Percentiles rank a stretch among this genome's conserved stretches.
phyloP scores from a whole-genome alignment of 2,797 vertebrate genomes.

The Monodelphis domestica region DNA sequence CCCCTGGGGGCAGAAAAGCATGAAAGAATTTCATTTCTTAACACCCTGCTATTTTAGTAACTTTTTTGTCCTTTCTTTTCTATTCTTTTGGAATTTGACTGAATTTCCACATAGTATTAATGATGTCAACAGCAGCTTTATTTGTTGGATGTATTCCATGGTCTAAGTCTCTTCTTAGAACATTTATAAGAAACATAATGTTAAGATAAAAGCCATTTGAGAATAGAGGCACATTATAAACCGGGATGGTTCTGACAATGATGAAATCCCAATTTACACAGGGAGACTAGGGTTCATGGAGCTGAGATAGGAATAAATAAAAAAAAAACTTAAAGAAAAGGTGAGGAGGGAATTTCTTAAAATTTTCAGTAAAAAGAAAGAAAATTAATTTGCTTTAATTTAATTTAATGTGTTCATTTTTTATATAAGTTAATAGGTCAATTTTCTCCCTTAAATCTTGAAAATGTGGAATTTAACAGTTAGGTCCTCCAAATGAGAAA shows the following conservation, averaged over 20 bases:
- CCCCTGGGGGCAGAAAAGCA: not conserved
- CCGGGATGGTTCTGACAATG: not conserved
- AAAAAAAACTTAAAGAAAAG: not conserved
- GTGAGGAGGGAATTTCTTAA: not conserved
- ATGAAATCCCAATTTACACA: not conserved
- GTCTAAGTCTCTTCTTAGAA: slow-evolving; percentile 48
- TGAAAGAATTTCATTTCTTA: not conserved
- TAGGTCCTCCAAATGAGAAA: not conserved
- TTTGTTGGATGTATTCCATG: slow-evolving; percentile 24
- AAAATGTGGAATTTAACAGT: slow-evolving; percentile 42
- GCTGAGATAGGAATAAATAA: not conserved
- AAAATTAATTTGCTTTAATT: not conserved
- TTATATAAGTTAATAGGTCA: not conserved
- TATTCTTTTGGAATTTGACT: not conserved
- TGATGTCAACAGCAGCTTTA: not conserved
- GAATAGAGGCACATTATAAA: slow-evolving; percentile 11
- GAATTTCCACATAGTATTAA: not conserved
- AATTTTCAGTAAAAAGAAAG: not conserved
- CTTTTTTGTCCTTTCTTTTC: not conserved
- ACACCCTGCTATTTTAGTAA: not conserved
- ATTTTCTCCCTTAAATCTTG: not conserved
- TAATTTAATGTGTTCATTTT: not conserved
- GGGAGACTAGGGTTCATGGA: not conserved
- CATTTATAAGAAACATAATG: slow-evolving; percentile 6
- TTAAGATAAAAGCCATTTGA: slow-evolving; percentile 39